Conservation (phyloP, 2,888 invertebrate genomes). For the Acrocyrtus sp. region DNA sequence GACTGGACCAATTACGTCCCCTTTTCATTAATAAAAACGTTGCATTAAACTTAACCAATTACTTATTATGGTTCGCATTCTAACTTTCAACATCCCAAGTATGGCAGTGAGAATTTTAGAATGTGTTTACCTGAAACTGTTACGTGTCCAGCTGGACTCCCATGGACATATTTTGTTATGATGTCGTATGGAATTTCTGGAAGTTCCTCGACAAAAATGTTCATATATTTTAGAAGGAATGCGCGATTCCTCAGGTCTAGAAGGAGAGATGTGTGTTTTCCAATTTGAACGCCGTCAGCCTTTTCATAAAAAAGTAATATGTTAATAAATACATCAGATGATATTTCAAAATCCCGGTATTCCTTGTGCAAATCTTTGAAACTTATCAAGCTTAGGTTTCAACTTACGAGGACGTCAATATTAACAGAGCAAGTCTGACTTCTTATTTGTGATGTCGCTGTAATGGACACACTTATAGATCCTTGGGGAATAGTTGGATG, state of each 20-base stretch:
- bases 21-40: constrained; percentile 64
- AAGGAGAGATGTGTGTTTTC: constrained; percentile 70
- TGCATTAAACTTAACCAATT: neutral
- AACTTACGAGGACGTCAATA: constrained; percentile 65
- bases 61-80: too few species aligned
- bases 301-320: too few species aligned
- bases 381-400: too few species aligned
- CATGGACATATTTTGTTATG: constrained; percentile 70
- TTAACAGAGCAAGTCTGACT: constrained; percentile 64
- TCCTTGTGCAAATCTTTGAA: too few species aligned
- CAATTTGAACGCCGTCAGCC: constrained; percentile 70
- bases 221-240: constrained; percentile 69
- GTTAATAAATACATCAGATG: too few species aligned
- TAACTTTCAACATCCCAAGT: neutral
- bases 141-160: constrained; percentile 68
- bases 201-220: constrained; percentile 70
- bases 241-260: constrained; percentile 70
- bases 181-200: constrained; percentile 69
- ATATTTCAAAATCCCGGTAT: too few species aligned
- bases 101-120: neutral
- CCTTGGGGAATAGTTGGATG: constrained; percentile 68
- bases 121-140: constrained; percentile 67
- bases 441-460: constrained; percentile 69
- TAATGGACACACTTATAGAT: constrained; percentile 67
- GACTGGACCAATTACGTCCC: constrained; percentile 70